Evolutionary conservation across 2,113 vertebrate genomes (phyloP).

Genomic region (Hemicordylus capensis): DNA sequence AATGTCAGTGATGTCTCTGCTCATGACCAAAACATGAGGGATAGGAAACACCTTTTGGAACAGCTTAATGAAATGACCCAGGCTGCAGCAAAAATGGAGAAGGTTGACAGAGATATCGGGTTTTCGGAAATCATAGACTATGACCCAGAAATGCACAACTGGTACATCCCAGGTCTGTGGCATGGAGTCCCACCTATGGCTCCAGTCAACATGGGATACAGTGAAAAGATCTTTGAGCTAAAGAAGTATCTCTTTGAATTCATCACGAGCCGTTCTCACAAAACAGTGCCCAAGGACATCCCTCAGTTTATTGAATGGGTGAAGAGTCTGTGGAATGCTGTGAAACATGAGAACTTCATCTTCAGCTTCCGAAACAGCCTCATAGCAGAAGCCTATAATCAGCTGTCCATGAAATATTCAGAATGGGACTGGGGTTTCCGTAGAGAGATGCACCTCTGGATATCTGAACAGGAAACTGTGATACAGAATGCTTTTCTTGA

Average conservation of each 20-base stretch:
- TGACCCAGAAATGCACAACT: slow-evolving; percentile 40
- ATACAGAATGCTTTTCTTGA: slow-evolving; percentile 41
- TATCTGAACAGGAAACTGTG: slow-evolving; percentile 44
- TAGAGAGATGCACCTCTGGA: slow-evolving; percentile 67
- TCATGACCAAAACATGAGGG: too few species aligned
- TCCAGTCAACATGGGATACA: slow-evolving; percentile 68
- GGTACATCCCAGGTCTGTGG: slow-evolving; percentile 69
- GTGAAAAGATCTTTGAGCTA: slow-evolving; percentile 65
- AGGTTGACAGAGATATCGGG: not conserved
- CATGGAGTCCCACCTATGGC: too few species aligned
- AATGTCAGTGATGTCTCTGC: too few species aligned
- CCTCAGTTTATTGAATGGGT: slow-evolving; percentile 64
- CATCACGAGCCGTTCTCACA: slow-evolving; percentile 52
- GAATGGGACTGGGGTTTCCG: slow-evolving; percentile 56
- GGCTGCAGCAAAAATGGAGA: too few species aligned
- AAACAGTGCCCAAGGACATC: slow-evolving; percentile 51
- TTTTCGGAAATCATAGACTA: not conserved
- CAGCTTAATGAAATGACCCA: too few species aligned
- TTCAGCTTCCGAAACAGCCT: slow-evolving; percentile 3
- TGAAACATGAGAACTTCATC: slow-evolving; percentile 10
- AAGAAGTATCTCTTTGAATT: slow-evolving; percentile 68
- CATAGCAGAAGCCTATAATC: slow-evolving; percentile 1
- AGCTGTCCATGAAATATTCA: slow-evolving; percentile 16
- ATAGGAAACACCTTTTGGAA: too few species aligned
- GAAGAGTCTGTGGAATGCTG: slow-evolving; percentile 47